Evolutionary conservation across 1,140 invertebrate species (phyloP), one percentile per base, ranked within the genome.

Genomic region (Drosophila auraria): DNA sequence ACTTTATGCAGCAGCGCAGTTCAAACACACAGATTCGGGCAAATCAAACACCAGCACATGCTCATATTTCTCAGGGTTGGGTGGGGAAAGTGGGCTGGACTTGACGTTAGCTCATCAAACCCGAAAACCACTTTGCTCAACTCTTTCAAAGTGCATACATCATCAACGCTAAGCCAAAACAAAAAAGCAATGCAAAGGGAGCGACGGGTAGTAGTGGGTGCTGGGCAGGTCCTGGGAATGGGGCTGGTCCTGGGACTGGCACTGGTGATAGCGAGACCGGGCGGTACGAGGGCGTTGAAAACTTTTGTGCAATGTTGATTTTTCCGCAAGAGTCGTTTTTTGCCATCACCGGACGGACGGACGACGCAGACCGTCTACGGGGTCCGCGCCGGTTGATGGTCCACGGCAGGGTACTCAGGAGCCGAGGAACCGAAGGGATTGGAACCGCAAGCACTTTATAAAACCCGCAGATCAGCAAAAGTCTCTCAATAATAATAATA

Each of bases 241-340:
- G 61, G 11, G 12, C 12, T 42, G 14, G 49, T n/a, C 14, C 23
- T 25, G 47, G 60, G 30, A 3, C 33, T 25, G 54, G 72, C 33
- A 33, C 20, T 25, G 45, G 66, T 17, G 63, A 54, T 69, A 69
- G 54, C 54, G 20, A 57, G 20, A 38, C 54, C 15, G 57, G 66
- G 68, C 63, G 64, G 68, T 69, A 69, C 68, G 47, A 45, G 25
- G 47, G 53, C 30, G 71, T 40, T 75, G 66, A 90, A 89, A 89
- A 89, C 69, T 90, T 89, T 89, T 89, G 87, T 89, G 86, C 86
- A 89, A 90, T 89, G 86, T 89, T 89, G 86, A 89, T 89, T 89
- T 89, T 90, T 90, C 86, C 87, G 82, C 86, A 89, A 89, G 86
- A 89, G 65, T 84, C 81, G 84, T 87, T 87, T 87, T 89, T 83